A percentile compares a stretch with the other conserved stretches of the same genome.
Conservation (phyloP, 2,888 invertebrate species). For the Tipula vernalis region DNA sequence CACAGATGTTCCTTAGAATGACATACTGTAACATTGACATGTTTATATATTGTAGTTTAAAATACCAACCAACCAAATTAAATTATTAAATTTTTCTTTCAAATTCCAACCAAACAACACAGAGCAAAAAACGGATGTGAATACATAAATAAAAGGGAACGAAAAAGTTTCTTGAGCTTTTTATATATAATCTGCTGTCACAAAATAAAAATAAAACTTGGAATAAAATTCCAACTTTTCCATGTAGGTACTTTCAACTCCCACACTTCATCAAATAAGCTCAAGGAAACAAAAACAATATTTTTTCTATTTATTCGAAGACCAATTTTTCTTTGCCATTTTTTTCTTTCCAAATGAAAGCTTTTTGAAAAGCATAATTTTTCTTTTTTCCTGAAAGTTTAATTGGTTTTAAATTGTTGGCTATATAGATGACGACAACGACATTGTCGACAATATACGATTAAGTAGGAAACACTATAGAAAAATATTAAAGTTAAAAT, state of each 20-base stretch:
- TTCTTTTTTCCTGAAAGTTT: neutral
- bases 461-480: neutral
- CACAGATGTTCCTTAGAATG: neutral
- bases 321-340: neutral
- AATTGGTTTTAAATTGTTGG: neutral
- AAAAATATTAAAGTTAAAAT: neutral
- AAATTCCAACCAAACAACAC: neutral
- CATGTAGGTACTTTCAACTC: neutral
- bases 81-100: neutral
- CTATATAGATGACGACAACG: neutral
- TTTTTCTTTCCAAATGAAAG: neutral
- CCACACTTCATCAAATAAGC: neutral
- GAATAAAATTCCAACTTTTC: neutral
- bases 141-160: neutral
- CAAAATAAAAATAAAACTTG: neutral
- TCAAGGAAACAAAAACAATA: neutral
- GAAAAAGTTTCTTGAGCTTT: neutral
- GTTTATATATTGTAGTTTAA: neutral
- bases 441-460: neutral
- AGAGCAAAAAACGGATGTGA: neutral
- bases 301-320: neutral
- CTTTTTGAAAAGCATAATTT: neutral
- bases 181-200: neutral
- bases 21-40: neutral
- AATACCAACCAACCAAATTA: neutral